These are phyloP conservation scores for Brachionus rotundiformis DNA, from an alignment of 1,140 invertebrate genomes.

Conservation along the genomic window DNA sequence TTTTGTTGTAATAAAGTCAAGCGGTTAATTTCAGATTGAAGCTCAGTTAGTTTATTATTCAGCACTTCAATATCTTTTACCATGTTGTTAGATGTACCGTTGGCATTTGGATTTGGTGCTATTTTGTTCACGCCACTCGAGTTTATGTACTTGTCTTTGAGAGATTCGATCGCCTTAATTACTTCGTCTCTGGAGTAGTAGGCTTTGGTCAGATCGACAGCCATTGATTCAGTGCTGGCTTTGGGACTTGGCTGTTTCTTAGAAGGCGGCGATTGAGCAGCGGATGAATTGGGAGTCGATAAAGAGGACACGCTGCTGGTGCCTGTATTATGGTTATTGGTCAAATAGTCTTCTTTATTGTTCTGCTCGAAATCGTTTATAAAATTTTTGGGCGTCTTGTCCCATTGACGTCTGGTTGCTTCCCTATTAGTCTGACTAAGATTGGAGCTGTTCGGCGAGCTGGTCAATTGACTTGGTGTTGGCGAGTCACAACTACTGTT, in stretches of 20 bases:
- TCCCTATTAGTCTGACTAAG: not conserved
- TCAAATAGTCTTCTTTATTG: constrained; percentile 6
- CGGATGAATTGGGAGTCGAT: constrained; percentile 27
- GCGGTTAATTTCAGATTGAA: constrained; percentile 50
- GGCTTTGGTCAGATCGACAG: constrained; percentile 3
- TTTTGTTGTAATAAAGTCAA: constrained; percentile 38
- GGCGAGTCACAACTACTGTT: constrained; percentile 22
- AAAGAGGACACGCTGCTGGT: constrained; percentile 27
- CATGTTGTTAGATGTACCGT: not conserved
- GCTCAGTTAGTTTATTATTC: constrained; percentile 36
- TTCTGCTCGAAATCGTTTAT: constrained; percentile 17
- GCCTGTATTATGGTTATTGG: constrained; percentile 13
- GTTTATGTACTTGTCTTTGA: constrained; percentile 34
- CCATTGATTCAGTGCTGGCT: not conserved
- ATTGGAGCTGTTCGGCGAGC: constrained; percentile 22
- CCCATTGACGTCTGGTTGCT: constrained; percentile 41
- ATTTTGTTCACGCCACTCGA: not conserved
- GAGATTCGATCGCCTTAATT: constrained; percentile 8
- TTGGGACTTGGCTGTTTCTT: not conserved
- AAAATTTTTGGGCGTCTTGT: constrained; percentile 41
- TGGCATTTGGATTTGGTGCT: not conserved
- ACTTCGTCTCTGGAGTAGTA: constrained; percentile 47
- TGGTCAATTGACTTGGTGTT: constrained; percentile 20
- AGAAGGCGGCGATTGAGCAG: constrained; percentile 44
- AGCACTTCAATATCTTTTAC: constrained; percentile 45